Percentiles rank a stretch among this genome's conserved stretches.
phyloP scores from a whole-genome alignment of 2,113 vertebrate species.

The Neogale vison region DNA sequence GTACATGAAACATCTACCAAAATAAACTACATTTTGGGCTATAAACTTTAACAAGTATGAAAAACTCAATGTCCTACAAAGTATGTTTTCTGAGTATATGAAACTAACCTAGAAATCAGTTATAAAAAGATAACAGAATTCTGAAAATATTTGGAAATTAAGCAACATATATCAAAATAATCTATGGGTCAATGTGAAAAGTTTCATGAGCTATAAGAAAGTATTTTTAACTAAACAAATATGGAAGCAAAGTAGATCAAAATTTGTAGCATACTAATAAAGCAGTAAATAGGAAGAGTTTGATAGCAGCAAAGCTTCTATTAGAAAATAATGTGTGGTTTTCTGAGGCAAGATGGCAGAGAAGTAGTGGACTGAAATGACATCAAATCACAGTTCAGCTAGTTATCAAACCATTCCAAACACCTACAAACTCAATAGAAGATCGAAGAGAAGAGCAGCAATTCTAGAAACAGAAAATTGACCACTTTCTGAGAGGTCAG shows the following conservation, averaged over 20 bases:
- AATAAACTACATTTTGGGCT: not conserved
- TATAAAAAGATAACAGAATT: not conserved
- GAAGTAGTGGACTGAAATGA: too few relatives aligned
- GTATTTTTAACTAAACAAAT: not conserved
- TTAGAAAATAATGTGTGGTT: too few relatives aligned
- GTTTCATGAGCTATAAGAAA: not conserved
- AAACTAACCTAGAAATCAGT: not conserved
- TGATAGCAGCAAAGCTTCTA: not conserved
- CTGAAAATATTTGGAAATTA: not conserved
- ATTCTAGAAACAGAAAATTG: too few relatives aligned
- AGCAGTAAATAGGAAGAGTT: not conserved
- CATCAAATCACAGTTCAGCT: too few relatives aligned
- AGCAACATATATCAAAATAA: not conserved
- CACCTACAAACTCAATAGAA: too few relatives aligned
- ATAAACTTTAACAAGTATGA: not conserved
- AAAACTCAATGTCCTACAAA: not conserved
- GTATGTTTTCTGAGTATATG: not conserved
- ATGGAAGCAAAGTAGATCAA: not conserved
- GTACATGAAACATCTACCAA: not conserved
- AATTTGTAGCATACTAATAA: not conserved
- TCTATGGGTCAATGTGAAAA: not conserved
- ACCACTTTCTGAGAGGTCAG: too few relatives aligned
- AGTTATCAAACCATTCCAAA: too few relatives aligned
- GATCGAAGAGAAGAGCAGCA: too few relatives aligned
- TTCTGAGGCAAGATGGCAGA: too few relatives aligned